Conservation (phyloP, 1,140 invertebrate genomes). For the Ganaspis sp. region DNA sequence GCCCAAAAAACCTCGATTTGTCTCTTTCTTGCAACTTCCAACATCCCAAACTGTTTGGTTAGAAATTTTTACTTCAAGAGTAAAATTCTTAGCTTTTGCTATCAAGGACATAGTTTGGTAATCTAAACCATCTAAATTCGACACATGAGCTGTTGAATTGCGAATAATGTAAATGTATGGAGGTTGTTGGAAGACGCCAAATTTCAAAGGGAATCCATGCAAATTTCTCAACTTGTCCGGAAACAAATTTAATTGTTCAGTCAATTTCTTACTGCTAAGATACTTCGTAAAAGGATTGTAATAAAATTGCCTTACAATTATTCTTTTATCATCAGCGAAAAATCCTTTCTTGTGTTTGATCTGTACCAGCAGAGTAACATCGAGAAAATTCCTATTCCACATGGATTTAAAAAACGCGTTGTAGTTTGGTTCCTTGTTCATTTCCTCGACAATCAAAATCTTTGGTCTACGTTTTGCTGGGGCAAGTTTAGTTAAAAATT, state of each 20-base stretch:
- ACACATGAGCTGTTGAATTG: neutral
- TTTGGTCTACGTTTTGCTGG: neutral
- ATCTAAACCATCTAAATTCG: neutral
- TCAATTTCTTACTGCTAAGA: neutral
- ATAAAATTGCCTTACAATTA: neutral
- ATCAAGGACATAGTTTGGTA: neutral
- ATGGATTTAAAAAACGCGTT: neutral
- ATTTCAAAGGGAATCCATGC: neutral
- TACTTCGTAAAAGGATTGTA: neutral
- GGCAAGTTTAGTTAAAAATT: neutral
- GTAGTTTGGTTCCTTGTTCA: neutral
- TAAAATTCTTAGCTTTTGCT: neutral
- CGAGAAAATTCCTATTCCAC: neutral
- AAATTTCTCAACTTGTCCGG: neutral
- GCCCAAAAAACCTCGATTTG: neutral
- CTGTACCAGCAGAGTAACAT: neutral
- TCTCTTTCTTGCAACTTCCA: neutral
- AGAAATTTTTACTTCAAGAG: neutral
- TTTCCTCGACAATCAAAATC: neutral
- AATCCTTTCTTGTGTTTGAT: neutral
- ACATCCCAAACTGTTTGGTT: neutral
- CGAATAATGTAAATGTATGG: neutral
- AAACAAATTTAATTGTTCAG: neutral
- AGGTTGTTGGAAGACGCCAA: neutral
- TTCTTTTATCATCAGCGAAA: neutral